These are phyloP conservation scores for Calliphora vicina DNA, from an alignment of 1,140 invertebrate genomes.

Conservation along the genomic window DNA sequence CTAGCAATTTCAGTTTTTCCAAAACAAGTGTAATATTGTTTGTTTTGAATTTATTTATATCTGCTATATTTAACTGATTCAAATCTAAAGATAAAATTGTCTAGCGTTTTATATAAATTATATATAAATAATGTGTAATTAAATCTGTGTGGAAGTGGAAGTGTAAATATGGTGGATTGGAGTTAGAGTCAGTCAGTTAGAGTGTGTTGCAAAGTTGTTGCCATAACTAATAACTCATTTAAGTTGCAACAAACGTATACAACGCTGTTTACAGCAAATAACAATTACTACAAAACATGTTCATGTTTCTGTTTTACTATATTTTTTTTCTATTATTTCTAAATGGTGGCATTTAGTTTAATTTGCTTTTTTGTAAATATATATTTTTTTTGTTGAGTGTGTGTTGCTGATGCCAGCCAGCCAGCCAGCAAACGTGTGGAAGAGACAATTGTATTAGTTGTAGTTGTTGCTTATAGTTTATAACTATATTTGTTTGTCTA, in stretches of 20 bases:
- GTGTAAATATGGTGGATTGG: too few relatives aligned
- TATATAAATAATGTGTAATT: neutral
- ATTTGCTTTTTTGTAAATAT: neutral
- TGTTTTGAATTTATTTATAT: too few relatives aligned
- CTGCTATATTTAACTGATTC: too few relatives aligned
- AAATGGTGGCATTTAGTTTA: neutral
- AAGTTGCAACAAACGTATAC: constrained; percentile 9
- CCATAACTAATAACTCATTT: constrained; percentile 16
- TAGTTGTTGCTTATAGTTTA: constrained; percentile 3
- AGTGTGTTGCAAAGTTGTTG: neutral
- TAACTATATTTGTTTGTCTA: neutral
- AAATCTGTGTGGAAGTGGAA: neutral
- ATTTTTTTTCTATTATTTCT: neutral
- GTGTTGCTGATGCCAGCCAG: neutral
- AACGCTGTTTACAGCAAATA: constrained; percentile 6
- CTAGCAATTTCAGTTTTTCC: too few relatives aligned
- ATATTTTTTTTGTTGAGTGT: neutral
- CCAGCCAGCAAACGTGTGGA: neutral
- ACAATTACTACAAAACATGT: constrained; percentile 3
- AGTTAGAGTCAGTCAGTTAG: neutral
- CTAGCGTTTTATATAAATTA: neutral
- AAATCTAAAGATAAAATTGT: neutral
- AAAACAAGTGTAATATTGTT: too few relatives aligned
- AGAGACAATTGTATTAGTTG: neutral
- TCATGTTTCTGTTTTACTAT: neutral